Percentiles rank a stretch among this genome's conserved stretches.
phyloP scores from a whole-genome alignment of 2,797 vertebrate genomes.

The Monodelphis domestica region DNA sequence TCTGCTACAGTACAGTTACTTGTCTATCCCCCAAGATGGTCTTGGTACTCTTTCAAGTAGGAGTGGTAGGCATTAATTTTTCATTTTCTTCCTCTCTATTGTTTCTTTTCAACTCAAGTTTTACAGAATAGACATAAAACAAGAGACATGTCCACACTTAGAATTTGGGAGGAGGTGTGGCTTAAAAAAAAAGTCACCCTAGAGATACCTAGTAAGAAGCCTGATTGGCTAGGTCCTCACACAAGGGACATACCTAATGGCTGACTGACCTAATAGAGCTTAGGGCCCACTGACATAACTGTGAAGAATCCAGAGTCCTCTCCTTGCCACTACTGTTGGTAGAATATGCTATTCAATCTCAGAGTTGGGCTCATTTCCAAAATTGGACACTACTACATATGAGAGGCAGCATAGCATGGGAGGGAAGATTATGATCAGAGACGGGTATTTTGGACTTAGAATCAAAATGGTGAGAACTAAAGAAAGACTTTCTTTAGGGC shows the following conservation, averaged over 20 bases:
- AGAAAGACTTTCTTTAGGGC: not conserved
- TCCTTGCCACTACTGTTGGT: not conserved
- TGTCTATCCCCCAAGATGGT: not conserved
- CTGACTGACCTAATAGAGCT: not conserved
- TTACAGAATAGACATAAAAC: not conserved
- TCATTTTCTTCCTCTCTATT: not conserved
- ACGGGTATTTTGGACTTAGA: not conserved
- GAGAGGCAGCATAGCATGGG: not conserved
- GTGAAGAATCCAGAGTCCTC: not conserved
- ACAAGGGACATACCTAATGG: no score
- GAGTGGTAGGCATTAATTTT: not conserved
- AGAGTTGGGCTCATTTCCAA: not conserved
- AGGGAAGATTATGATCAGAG: not conserved
- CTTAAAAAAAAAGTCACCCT: not conserved
- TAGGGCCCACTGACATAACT: not conserved
- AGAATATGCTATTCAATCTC: not conserved
- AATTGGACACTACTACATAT: not conserved
- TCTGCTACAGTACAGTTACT: not conserved
- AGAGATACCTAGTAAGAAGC: not conserved
- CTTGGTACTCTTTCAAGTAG: not conserved
- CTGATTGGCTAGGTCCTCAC: not conserved
- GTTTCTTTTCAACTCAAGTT: not conserved
- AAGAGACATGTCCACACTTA: not conserved
- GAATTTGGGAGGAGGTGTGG: not conserved
- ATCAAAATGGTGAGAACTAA: not conserved